phyloP scores from a whole-genome alignment of 2,888 invertebrate genomes.

The Teleogryllus oceanicus region DNA sequence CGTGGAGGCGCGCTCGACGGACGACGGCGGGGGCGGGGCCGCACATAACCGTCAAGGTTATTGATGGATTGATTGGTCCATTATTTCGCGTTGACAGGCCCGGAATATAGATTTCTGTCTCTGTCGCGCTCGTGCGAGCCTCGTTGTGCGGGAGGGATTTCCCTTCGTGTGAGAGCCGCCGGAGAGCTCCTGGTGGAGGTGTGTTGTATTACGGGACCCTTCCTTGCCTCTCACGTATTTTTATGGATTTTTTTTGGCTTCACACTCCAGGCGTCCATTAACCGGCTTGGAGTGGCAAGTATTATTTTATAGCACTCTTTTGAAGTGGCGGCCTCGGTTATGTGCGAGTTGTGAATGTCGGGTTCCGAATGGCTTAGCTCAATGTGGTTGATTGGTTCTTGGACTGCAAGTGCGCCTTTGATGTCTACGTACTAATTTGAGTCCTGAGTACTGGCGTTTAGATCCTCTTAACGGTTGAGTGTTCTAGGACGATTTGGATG shows the following conservation, averaged over 20 bases:
- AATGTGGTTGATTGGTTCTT: neutral
- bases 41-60: neutral
- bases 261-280: neutral
- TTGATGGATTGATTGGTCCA: slow-evolving; percentile 18
- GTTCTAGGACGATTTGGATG: no score
- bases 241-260: neutral
- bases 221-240: neutral
- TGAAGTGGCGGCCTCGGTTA: neutral
- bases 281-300: neutral
- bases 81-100: slow-evolving; percentile 8
- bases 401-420: neutral
- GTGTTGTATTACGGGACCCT: neutral
- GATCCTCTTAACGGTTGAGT: no score
- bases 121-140: neutral
- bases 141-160: neutral
- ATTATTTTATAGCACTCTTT: neutral
- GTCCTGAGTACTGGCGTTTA: no score
- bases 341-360: neutral
- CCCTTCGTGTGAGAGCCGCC: neutral
- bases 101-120: neutral
- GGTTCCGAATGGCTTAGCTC: neutral
- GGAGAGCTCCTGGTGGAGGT: neutral
- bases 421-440: no score
- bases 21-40: neutral
- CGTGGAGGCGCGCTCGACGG: neutral